phyloP scores from a whole-genome alignment of 1,140 invertebrate species.

The Rhopalosiphum padi region DNA sequence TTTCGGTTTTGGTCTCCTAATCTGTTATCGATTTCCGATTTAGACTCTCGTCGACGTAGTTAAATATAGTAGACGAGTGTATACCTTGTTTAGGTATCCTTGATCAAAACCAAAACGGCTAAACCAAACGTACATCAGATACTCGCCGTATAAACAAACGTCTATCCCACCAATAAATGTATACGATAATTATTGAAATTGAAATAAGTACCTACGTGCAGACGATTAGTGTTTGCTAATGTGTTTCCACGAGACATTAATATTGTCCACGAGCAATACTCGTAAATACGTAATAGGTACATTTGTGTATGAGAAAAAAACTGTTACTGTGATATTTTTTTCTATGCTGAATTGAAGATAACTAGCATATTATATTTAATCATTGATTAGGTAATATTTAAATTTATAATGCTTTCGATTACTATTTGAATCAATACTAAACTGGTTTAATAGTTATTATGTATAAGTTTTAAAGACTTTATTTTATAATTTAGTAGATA shows the following conservation, averaged over 20 bases:
- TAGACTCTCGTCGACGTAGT: background rate
- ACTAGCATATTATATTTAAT: background rate
- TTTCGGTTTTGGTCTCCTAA: background rate
- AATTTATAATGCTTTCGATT: background rate
- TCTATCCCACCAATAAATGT: background rate
- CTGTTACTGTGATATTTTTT: background rate
- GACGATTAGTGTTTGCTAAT: background rate
- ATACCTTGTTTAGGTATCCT: background rate
- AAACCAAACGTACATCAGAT: background rate
- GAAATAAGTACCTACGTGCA: no score
- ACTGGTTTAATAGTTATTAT: background rate
- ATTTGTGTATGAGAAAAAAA: background rate
- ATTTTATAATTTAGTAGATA: no score
- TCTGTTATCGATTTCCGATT: background rate
- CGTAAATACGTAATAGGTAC: background rate
- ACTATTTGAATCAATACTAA: background rate
- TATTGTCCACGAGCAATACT: background rate
- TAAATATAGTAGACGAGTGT: no score
- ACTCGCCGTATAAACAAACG: background rate
- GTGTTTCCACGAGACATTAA: background rate
- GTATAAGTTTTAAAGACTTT: background rate
- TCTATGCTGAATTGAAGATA: background rate
- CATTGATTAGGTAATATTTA: background rate
- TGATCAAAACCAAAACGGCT: background rate
- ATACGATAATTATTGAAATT: no score